Evolutionary conservation across 2,797 vertebrate genomes (phyloP).

Genomic region (Apogon hyalosoma): DNA sequence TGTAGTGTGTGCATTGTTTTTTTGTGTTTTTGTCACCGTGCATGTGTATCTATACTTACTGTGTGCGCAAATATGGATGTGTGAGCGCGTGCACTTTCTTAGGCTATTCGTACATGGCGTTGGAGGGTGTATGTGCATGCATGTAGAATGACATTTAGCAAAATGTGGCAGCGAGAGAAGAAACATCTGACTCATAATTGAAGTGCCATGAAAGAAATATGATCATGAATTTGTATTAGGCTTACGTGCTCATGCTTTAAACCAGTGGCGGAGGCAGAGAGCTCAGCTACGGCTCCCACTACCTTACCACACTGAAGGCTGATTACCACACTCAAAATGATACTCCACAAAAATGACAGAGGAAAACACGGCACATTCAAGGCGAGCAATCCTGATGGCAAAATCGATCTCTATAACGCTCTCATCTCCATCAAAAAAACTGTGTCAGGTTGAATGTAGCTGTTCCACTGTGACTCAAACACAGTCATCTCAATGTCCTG

Average conservation of each 20-base stretch:
- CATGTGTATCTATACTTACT: not conserved
- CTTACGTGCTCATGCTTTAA: constrained; percentile 61
- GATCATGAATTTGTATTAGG: constrained; percentile 73
- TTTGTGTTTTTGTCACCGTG: constrained; percentile 4
- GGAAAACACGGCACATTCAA: constrained; percentile 57
- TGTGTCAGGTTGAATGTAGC: constrained; percentile 59
- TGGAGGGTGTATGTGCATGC: constrained; percentile 63
- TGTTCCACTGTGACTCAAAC: constrained; percentile 55
- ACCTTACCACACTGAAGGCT: constrained; percentile 58
- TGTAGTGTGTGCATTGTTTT: constrained; percentile 10
- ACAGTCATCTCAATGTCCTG: constrained; percentile 64
- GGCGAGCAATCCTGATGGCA: constrained; percentile 60
- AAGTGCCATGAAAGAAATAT: constrained; percentile 82
- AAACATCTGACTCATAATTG: constrained; percentile 84
- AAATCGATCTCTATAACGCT: constrained; percentile 69
- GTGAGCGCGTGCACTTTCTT: constrained; percentile 18
- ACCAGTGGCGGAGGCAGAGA: constrained; percentile 39
- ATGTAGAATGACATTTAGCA: constrained; percentile 81
- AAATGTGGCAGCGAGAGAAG: constrained; percentile 69
- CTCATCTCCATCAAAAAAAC: constrained; percentile 71
- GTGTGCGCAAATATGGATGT: constrained; percentile 16
- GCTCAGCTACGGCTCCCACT: constrained; percentile 32
- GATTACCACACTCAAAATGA: constrained; percentile 66
- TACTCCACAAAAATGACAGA: constrained; percentile 62
- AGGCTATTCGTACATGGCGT: constrained; percentile 31